phyloP scores from a whole-genome alignment of 64 coral and sea anemone species.

The Porites australiensis region DNA sequence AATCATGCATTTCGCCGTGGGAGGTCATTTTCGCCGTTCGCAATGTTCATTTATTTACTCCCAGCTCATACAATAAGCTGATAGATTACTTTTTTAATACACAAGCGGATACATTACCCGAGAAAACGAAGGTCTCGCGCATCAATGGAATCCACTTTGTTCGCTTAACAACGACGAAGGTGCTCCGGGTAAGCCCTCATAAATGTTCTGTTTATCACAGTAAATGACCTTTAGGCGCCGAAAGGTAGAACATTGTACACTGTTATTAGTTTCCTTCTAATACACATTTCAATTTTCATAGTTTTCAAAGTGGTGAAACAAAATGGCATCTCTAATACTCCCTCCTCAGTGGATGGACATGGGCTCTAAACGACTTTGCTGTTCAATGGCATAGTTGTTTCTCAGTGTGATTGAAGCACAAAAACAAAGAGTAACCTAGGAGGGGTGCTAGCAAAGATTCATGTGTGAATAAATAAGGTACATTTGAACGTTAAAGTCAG shows the following conservation, averaged over 20 bases:
- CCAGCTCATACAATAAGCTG: constrained; percentile 5
- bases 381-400: background rate
- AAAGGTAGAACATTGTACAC: background rate
- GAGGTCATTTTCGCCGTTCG: constrained; percentile 31
- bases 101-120: background rate
- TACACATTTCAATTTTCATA: too few relatives aligned
- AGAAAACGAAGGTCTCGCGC: background rate
- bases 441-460: background rate
- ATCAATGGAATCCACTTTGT: background rate
- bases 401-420: background rate
- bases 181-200: background rate
- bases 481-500: background rate
- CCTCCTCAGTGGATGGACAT: background rate
- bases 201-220: background rate
- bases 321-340: background rate
- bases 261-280: too few relatives aligned
- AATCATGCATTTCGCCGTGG: background rate
- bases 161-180: background rate
- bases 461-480: background rate
- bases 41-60: constrained; percentile 25
- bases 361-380: background rate
- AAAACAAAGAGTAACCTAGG: constrained; percentile 15
- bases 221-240: too few relatives aligned
- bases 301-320: background rate
- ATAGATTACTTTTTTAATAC: background rate